Percentiles rank a stretch among this genome's conserved stretches.
Conservation (phyloP, 2,888 invertebrate species). For the Temnothorax ravouxi region DNA sequence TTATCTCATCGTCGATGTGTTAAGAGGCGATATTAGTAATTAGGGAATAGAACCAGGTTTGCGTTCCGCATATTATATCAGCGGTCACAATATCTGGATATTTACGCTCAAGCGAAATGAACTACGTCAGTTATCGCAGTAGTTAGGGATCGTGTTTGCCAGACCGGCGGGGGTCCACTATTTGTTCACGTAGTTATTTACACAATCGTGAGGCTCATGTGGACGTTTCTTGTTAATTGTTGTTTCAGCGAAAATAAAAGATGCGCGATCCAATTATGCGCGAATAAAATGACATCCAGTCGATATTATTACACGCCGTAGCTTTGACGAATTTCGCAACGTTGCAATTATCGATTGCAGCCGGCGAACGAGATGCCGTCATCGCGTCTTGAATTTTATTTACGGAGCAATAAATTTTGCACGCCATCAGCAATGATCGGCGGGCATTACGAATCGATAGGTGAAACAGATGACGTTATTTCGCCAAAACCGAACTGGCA, state of each 20-base stretch:
- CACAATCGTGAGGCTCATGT: conserved; percentile 19
- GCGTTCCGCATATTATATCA: conserved; percentile 9
- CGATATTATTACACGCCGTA: conserved; percentile 39
- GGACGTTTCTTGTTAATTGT: conserved; percentile 44
- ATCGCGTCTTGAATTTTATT: conserved; percentile 72
- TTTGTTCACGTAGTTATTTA: conserved; percentile 59
- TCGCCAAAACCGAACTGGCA: conserved; percentile 47
- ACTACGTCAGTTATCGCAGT: conserved; percentile 31
- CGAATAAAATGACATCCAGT: conserved; percentile 34
- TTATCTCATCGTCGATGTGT: background rate
- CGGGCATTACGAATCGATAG: conserved; percentile 63
- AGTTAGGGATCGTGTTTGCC: conserved; percentile 35
- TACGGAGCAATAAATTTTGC: conserved; percentile 66
- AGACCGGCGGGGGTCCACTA: conserved; percentile 25
- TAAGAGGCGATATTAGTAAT: conserved; percentile 37
- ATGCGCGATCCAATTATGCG: background rate
- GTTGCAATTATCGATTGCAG: conserved; percentile 57
- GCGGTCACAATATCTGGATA: conserved; percentile 32
- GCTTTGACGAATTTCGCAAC: conserved; percentile 56
- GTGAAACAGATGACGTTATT: conserved; percentile 72
- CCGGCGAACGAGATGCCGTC: conserved; percentile 19
- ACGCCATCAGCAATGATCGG: conserved; percentile 65
- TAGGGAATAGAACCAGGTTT: background rate
- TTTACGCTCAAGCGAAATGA: conserved; percentile 44
- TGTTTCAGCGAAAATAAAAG: conserved; percentile 33